Evolutionary conservation across 2,113 vertebrate genomes (phyloP), one percentile per base, ranked within the genome.

Genomic region (Poeciliopsis retropinna): DNA sequence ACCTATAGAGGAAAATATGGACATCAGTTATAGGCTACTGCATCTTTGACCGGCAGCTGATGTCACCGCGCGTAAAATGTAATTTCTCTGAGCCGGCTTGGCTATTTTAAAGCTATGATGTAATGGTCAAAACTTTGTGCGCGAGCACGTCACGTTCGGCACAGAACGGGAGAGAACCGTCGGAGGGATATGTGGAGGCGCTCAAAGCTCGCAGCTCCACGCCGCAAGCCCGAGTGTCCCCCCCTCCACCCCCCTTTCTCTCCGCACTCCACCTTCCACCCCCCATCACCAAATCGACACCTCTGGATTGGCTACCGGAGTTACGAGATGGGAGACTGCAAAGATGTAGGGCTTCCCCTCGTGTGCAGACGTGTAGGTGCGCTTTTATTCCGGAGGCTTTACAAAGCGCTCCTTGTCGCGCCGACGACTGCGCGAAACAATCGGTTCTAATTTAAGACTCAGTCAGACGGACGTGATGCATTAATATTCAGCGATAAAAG

Each of bases 41-140:
- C 90, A 82, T 85, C 80, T 81, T 81, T 88, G 84, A 90, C 81
- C 88, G 60, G 77, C 86, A 87, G 90, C 90, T 93, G 91, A 90
- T 93, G 92, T 91, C 90, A 90, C 87, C 76, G 88, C 85, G 91
- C 90, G 91, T 93, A 90, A 90, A 90, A 88, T 90, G 86, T 88
- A 70, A 89, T 93, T 91, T 90, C 86, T 88, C 79, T 69, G 75
- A 85, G 81, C 75, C 86, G 82, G 83, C 81, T 82, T 75, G 84
- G 91, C 90, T 93, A 93, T 93, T 93, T 93, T 91, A 87, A 90
- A 93, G 90, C 91, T 91, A 92, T 93, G 92, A 93, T 91, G 92
- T 93, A 92, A 93, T 93, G 91, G 84, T 61, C 83, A 67, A 91
- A 93, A 93, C 82, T 93, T 93, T 92, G 85, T 80, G 87, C 77